Conservation (phyloP, 1,140 invertebrate genomes). For the Hormaphis cornu region DNA sequence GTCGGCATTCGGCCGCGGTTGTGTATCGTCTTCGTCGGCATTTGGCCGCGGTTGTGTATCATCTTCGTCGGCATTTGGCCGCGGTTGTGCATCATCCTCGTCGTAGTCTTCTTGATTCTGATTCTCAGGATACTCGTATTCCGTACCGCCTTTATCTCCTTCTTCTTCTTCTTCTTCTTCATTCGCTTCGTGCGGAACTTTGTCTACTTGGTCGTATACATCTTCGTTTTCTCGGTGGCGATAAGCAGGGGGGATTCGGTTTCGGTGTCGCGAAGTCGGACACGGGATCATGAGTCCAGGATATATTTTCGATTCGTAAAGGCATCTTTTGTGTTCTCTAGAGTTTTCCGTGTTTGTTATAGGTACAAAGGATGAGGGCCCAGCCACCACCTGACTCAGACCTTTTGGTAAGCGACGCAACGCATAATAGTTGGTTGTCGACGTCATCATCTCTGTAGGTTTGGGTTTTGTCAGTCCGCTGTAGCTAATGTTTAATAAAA, state of each 20-base stretch:
- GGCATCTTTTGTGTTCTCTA: background rate
- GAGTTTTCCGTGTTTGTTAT: slow-evolving; percentile 12
- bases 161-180: slow-evolving; percentile 36
- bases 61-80: slow-evolving; percentile 31
- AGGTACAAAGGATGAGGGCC: slow-evolving; percentile 10
- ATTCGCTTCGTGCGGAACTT: background rate
- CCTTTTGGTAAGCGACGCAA: slow-evolving; percentile 10
- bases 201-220: slow-evolving; percentile 13
- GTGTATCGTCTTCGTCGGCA: slow-evolving; percentile 24
- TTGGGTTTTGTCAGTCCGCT: slow-evolving; percentile 10
- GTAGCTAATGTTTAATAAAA: slow-evolving; percentile 27
- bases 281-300: slow-evolving; percentile 15
- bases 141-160: slow-evolving; percentile 46
- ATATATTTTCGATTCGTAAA: slow-evolving; percentile 22
- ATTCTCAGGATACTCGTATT: slow-evolving; percentile 30
- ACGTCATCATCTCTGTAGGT: slow-evolving; percentile 20
- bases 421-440: slow-evolving; percentile 20
- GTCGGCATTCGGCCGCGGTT: slow-evolving; percentile 28
- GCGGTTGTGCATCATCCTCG: background rate
- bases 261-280: background rate
- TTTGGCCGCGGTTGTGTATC: slow-evolving; percentile 5
- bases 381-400: background rate
- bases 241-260: background rate
- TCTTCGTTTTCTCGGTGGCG: background rate
- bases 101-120: slow-evolving; percentile 32